Evolutionary conservation across 2,888 invertebrate species (phyloP), one percentile per base, ranked within the genome.

Genomic region (Eristalis arbustorum): DNA sequence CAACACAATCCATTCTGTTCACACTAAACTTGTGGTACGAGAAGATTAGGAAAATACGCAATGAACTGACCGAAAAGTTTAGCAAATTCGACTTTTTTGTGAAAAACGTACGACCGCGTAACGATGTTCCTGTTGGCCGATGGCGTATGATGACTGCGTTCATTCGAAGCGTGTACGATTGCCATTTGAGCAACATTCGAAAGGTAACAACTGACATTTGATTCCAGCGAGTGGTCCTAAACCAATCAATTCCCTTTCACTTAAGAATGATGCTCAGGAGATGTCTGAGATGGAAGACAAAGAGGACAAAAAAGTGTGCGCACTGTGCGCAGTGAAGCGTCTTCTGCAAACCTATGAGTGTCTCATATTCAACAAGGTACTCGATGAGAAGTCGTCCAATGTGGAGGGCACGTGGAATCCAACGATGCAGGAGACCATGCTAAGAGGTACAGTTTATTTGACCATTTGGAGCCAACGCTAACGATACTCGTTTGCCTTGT

Each of bases 341-440:
- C 71, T 89, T 5, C 89, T 95, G 40, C 93, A 93, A 88, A 89
- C 91, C 10, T 94, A 94, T 78, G 95, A 95, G 89, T 92, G 93
- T 28, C 91, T 94, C 75, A 91, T 96, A 63, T 96, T 95, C 90
- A 93, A 93, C 76, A 92, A 93, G 61, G 90, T 91, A 10, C 84
- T 92, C 14, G 92, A 92, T 14, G 93, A 93, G 56, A 92, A 93
- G 23, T 92, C 93, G 0, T 93, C 93, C 76, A 91, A 94, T 4
- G 93, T 95, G 6, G 93, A 94, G 89, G 96, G 96, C 1, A 94
- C 93, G 49, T 95, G 95, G 95, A 94, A 95, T 89, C 94, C 95
- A 59, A 94, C 95, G 69, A 92, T 94, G 67, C 93, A 94, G 89
- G 95, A 96, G 90, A 91, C 92, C 61, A 90, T 94, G 5, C 91